phyloP scores from a whole-genome alignment of 1,140 invertebrate genomes.

The Drosophila nebulosa region DNA sequence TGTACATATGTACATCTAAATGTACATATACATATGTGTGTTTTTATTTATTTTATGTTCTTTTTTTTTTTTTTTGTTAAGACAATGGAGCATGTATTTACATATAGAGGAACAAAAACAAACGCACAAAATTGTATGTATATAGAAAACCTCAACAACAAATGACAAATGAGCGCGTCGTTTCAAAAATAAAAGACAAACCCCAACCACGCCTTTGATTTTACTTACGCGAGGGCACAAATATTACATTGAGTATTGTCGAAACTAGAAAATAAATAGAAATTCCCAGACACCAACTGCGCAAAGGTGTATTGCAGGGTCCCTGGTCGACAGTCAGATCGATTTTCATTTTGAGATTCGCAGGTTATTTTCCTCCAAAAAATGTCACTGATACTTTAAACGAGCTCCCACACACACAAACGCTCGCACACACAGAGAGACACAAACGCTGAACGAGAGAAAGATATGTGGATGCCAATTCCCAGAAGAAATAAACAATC shows the following conservation, averaged over 20 bases:
- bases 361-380: too few species aligned
- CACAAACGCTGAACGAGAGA: too few species aligned
- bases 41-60: neutral
- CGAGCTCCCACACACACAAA: slow-evolving; percentile 3
- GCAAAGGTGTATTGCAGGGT: slow-evolving; percentile 44
- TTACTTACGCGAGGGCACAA: slow-evolving; percentile 46
- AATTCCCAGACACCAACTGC: slow-evolving; percentile 60
- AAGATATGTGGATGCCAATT: neutral
- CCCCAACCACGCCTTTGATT: slow-evolving; percentile 23
- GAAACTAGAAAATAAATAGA: slow-evolving; percentile 44
- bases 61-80: slow-evolving; percentile 9
- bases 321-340: slow-evolving; percentile 53
- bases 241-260: slow-evolving; percentile 18
- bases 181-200: slow-evolving; percentile 18
- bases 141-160: neutral
- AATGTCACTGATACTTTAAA: slow-evolving; percentile 12
- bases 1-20: neutral
- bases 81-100: slow-evolving; percentile 12
- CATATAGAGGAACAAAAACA: too few species aligned
- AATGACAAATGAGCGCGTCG: neutral
- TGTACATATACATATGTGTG: neutral
- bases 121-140: neutral
- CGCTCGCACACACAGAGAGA: neutral
- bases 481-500: neutral
- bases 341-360: slow-evolving; percentile 52